These are phyloP conservation scores for Pao palembangensis DNA, from an alignment of 2,113 vertebrate genomes.

Conservation along the genomic window DNA sequence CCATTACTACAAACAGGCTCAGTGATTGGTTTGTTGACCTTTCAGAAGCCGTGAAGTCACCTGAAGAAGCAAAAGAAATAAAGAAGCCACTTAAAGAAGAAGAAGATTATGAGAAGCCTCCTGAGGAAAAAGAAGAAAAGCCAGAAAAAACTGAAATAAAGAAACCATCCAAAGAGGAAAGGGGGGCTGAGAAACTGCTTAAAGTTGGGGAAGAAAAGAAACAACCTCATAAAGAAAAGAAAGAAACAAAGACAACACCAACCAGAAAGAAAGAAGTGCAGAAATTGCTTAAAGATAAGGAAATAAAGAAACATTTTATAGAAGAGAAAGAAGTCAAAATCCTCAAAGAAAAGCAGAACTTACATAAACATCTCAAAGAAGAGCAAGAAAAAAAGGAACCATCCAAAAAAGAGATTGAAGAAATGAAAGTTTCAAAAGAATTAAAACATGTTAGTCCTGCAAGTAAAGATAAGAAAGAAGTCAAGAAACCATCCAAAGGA, in stretches of 20 bases:
- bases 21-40: background rate
- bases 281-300: background rate
- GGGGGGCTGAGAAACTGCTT: background rate
- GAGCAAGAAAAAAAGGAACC: background rate
- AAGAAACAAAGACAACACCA: background rate
- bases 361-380: background rate
- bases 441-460: background rate
- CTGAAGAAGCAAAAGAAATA: background rate
- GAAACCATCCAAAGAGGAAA: conserved; percentile 2
- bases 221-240: background rate
- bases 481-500: background rate
- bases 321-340: background rate
- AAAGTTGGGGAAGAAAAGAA: conserved; percentile 1
- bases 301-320: background rate
- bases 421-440: background rate
- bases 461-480: background rate
- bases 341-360: too few species aligned
- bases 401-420: background rate
- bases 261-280: background rate
- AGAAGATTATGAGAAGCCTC: background rate
- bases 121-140: background rate
- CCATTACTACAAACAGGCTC: background rate
- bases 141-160: conserved; percentile 6
- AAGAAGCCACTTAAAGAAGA: conserved; percentile 4
- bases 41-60: background rate